Base-by-base conservation (phyloP, 2,888 invertebrate genomes). In the Andrena praecox region DNA sequence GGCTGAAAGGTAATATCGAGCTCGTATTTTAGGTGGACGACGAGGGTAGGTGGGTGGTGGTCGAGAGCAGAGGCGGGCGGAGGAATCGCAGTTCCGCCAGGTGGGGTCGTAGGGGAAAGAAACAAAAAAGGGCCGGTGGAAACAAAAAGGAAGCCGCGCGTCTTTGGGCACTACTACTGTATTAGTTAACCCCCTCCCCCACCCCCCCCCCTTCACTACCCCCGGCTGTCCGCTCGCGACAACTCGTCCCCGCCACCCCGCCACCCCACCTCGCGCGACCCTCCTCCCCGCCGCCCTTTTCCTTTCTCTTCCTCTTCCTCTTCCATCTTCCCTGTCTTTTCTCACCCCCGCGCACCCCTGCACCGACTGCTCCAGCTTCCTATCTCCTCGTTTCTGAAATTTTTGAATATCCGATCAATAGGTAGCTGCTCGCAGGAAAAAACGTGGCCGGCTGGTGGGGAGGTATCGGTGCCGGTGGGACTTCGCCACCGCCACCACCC, bases 341-440 rank as follows among this genome's bases (percentile, higher is more conserved):
- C 81, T 75, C 80, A 74, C 63, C 75, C 72, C 31, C 62, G 50
- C 31, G 62, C 75, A 63, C 81, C 73, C 84, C 66, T 73, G 63
- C 77, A 69, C 80, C 80, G 50, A 81, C 84, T 85, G 82, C 85
- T 68, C 64, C 67, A 63, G 66, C 71, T 72, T 79, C 80, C 83
- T 85, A 85, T 87, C 86, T 85, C 80, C 76, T 70, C 78, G 82
- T 84, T 93, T 91, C 91, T 89, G 89, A 92, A 93, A 92, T 91
- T 92, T 92, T 93, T 93, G 92, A 92, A 93, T 93, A 92, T 92
- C 91, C 92, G 93, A 92, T 93, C 93, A 91, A 93, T 93, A 93
- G 91, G 90, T 89, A 85, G 89, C 88, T 85, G 87, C 85, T 88
- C 86, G 89, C 84, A 84, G 89, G 85, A 87, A 87, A 90, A 91